Percentiles rank a stretch among this genome's conserved stretches.
Evolutionary conservation across 2,113 vertebrate genomes (phyloP).

Genomic region (Mobula hypostoma): DNA sequence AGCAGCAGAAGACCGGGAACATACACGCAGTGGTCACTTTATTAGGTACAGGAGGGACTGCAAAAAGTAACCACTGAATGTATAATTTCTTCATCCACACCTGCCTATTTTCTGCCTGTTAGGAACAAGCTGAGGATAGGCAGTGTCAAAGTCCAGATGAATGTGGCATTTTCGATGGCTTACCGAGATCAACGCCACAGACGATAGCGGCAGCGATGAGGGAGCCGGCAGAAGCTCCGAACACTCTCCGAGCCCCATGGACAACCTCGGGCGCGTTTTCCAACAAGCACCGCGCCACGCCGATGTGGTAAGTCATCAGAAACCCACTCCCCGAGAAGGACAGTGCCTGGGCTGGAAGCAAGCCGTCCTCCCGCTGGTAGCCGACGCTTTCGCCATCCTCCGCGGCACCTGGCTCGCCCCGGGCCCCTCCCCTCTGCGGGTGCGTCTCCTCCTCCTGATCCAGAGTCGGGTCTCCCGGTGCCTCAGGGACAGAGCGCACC

Average conservation of each 20-base stretch:
- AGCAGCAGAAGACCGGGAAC: no score
- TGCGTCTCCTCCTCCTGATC: neutral
- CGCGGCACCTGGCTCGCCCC: neutral
- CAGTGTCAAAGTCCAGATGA: neutral
- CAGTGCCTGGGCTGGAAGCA: conserved; percentile 41
- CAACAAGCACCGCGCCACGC: conserved; percentile 62
- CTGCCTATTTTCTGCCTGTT: neutral
- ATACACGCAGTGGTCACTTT: no score
- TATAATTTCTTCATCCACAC: neutral
- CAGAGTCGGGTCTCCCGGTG: neutral
- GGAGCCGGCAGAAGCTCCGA: conserved; percentile 67
- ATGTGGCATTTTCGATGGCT: conserved; percentile 39
- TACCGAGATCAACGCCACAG: conserved; percentile 59
- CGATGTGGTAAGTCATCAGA: conserved; percentile 67
- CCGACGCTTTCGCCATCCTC: neutral
- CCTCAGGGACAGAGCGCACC: neutral
- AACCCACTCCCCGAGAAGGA: conserved; percentile 75
- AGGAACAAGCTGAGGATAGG: neutral
- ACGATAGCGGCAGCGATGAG: conserved; percentile 67
- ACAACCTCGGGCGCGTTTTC: conserved; percentile 59
- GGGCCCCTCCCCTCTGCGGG: neutral
- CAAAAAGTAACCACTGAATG: no score
- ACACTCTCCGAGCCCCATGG: conserved; percentile 54
- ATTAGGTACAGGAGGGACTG: no score
- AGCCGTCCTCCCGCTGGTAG: neutral